Evolutionary conservation across 2,113 vertebrate genomes (phyloP).

Genomic region (Rhynchopsitta pachyrhyncha): DNA sequence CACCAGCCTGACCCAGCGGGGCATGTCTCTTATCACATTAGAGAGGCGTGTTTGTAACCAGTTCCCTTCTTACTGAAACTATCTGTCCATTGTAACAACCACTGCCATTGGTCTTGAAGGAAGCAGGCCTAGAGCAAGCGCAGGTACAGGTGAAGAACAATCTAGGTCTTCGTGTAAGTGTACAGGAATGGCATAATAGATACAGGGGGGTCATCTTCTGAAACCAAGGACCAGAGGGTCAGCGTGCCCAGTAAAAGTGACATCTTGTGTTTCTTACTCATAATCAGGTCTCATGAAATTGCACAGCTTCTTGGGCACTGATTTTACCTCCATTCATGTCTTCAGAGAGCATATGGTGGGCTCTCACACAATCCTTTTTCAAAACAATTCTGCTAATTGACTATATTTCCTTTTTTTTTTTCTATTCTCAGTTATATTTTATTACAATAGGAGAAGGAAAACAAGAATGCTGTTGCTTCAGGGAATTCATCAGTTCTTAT

Average conservation of each 20-base stretch:
- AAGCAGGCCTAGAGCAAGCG: background rate
- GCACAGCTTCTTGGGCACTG: background rate
- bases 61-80: background rate
- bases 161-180: background rate
- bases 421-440: background rate
- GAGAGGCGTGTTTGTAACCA: background rate
- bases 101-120: background rate
- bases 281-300: background rate
- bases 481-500: slow-evolving; percentile 14
- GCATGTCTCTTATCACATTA: background rate
- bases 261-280: background rate
- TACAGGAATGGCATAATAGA: background rate
- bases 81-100: background rate
- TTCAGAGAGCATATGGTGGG: background rate
- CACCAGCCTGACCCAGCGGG: background rate
- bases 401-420: background rate
- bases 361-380: background rate
- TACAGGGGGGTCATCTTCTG: background rate
- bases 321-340: background rate
- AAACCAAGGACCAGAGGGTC: background rate
- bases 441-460: slow-evolving; percentile 22
- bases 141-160: background rate
- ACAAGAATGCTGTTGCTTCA: slow-evolving; percentile 5
- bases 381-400: background rate
- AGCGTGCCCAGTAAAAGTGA: background rate